phyloP scores from a whole-genome alignment of 1,140 invertebrate species.

The Drosophila tropicalis region DNA sequence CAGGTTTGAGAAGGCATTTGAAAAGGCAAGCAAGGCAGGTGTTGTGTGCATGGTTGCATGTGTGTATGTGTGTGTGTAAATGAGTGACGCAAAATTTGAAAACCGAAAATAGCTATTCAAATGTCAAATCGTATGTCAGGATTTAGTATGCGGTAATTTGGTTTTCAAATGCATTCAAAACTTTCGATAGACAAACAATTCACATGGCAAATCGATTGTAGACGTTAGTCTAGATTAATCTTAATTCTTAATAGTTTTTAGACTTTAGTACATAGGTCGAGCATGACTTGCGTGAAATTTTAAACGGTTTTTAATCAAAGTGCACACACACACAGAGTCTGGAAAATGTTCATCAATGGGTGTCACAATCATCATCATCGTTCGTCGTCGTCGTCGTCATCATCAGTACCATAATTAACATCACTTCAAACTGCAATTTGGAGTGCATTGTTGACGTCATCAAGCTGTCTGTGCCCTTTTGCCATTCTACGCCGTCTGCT shows the following conservation, averaged over 20 bases:
- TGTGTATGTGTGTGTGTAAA: not conserved
- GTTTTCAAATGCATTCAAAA: not conserved
- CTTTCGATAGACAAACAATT: not conserved
- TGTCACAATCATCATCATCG: not conserved
- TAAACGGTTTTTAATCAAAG: not conserved
- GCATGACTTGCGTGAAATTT: not conserved
- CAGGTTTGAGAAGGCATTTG: too few species aligned
- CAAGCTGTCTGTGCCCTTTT: not conserved
- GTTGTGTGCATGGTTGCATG: too few species aligned
- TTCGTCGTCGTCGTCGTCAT: not conserved
- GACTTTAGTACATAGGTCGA: too few species aligned
- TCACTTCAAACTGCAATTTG: slow-evolving; percentile 28
- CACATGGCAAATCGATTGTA: too few species aligned
- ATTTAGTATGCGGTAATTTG: slow-evolving; percentile 18
- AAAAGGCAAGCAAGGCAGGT: too few species aligned
- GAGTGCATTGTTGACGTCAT: slow-evolving; percentile 15
- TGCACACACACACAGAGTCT: not conserved
- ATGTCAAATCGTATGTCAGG: slow-evolving; percentile 75
- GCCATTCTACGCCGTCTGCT: not conserved
- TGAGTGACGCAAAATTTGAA: slow-evolving; percentile 17
- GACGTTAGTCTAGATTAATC: not conserved
- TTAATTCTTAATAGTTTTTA: too few species aligned
- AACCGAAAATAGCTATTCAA: slow-evolving; percentile 69
- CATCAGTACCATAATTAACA: slow-evolving; percentile 23
- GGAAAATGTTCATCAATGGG: not conserved